Percentiles rank a stretch among this genome's conserved stretches.
phyloP scores from a whole-genome alignment of 2,113 vertebrate genomes.

The Ctenomys sociabilis region DNA sequence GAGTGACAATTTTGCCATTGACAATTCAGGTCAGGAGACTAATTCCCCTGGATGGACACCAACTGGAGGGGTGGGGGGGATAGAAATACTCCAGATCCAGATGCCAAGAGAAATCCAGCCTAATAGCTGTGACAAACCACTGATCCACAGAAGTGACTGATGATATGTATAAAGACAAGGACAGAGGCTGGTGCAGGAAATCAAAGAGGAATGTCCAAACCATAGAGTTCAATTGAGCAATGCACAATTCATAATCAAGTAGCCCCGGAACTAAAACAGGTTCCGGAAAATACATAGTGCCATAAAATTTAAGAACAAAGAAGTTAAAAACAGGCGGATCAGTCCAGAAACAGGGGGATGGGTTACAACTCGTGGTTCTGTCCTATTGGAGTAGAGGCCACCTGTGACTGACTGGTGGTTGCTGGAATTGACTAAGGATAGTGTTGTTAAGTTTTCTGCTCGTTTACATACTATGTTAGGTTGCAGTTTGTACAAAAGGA shows the following conservation, averaged over 20 bases:
- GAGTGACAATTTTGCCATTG: constrained; percentile 89
- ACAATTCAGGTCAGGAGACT: constrained; percentile 86
- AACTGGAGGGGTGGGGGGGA: not conserved
- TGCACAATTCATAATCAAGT: not conserved
- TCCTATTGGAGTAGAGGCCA: not conserved
- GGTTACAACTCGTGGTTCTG: not conserved
- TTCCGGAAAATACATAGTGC: not conserved
- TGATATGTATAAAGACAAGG: not conserved
- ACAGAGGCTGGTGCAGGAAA: not conserved
- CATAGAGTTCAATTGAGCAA: not conserved
- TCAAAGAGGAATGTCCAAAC: not conserved
- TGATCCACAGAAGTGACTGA: not conserved
- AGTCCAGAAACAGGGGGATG: not conserved
- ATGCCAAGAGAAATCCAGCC: not conserved
- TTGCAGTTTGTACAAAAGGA: not conserved
- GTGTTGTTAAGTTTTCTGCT: not conserved
- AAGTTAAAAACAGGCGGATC: not conserved
- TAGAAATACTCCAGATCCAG: not conserved
- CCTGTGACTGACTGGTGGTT: not conserved
- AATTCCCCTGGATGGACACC: not conserved
- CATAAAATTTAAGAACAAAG: not conserved
- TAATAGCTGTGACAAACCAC: not conserved
- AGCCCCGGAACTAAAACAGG: not conserved
- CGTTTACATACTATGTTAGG: not conserved
- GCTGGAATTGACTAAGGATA: not conserved